phyloP scores from a whole-genome alignment of 2,797 vertebrate species.

The Urophycis tenuis region DNA sequence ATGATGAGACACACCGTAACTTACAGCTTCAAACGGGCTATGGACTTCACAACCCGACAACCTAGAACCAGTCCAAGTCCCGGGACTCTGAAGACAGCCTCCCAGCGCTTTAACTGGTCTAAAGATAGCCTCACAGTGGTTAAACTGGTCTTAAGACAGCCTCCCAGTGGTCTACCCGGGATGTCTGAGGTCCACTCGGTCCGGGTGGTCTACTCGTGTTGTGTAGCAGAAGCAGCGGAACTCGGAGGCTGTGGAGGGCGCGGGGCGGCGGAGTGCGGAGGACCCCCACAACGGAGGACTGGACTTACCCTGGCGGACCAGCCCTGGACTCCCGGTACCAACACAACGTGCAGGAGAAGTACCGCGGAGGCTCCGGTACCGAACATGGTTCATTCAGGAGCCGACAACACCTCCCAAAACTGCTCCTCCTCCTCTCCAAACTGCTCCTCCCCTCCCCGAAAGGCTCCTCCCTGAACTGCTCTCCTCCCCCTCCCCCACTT shows the following conservation, averaged over 20 bases:
- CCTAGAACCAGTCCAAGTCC: too few relatives aligned
- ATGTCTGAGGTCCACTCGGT: too few relatives aligned
- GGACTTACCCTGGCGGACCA: slow-evolving; percentile 51
- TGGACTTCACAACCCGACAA: too few relatives aligned
- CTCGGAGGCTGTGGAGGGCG: too few relatives aligned
- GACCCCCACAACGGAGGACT: background rate
- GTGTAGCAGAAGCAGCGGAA: background rate
- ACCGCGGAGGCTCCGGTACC: slow-evolving; percentile 48
- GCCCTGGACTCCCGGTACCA: slow-evolving; percentile 11
- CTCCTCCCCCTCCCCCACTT: background rate
- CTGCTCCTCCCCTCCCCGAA: slow-evolving; percentile 18
- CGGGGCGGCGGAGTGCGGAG: too few relatives aligned
- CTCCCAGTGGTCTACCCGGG: too few relatives aligned
- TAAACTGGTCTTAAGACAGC: too few relatives aligned
- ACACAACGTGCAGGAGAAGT: background rate
- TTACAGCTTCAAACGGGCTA: too few relatives aligned
- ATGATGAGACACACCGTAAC: too few relatives aligned
- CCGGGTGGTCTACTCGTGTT: background rate
- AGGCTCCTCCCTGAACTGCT: slow-evolving; percentile 30
- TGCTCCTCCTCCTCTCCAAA: slow-evolving; percentile 10
- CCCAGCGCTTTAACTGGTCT: too few relatives aligned
- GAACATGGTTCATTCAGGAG: slow-evolving; percentile 63
- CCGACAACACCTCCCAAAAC: slow-evolving; percentile 32
- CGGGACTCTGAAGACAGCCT: too few relatives aligned
- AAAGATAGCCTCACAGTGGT: too few relatives aligned